These are phyloP conservation scores for Drosophila kepulauana DNA, from an alignment of 1,140 invertebrate genomes.

Conservation along the genomic window DNA sequence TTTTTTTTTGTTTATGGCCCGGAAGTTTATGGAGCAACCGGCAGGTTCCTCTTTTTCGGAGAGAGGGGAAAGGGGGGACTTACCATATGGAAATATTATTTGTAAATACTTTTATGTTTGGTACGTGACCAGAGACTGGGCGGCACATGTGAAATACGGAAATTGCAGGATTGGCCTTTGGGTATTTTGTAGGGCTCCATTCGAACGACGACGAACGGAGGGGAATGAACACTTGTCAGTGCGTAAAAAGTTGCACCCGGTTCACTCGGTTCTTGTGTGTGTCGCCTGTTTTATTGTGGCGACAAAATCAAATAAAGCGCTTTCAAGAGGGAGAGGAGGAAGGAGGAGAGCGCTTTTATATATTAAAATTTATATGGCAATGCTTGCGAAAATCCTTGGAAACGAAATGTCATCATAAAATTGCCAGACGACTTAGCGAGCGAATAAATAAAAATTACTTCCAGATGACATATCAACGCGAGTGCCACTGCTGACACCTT, in stretches of 20 bases:
- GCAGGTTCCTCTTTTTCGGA: conserved; percentile 35
- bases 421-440: conserved; percentile 80
- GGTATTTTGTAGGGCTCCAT: neutral
- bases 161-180: conserved; percentile 41
- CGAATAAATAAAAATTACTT: conserved; percentile 82
- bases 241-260: conserved; percentile 48
- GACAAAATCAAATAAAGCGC: conserved; percentile 82
- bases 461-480: conserved; percentile 82
- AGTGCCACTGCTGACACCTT: conserved; percentile 76
- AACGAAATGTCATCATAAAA: conserved; percentile 83
- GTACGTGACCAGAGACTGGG: conserved; percentile 79
- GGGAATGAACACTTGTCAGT: conserved; percentile 42
- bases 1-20: conserved; percentile 61
- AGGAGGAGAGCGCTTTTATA: conserved; percentile 42
- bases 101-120: conserved; percentile 84
- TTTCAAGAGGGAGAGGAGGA: conserved; percentile 41
- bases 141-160: conserved; percentile 48
- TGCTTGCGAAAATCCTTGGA: conserved; percentile 74
- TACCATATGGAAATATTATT: conserved; percentile 85
- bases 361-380: conserved; percentile 78
- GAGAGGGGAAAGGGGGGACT: conserved; percentile 26
- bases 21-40: conserved; percentile 69
- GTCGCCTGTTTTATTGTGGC: conserved; percentile 70
- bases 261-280: conserved; percentile 9
- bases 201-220: neutral